phyloP scores from a whole-genome alignment of 92 coral and sea anemone genomes.

The Parazoanthus atlanticus region DNA sequence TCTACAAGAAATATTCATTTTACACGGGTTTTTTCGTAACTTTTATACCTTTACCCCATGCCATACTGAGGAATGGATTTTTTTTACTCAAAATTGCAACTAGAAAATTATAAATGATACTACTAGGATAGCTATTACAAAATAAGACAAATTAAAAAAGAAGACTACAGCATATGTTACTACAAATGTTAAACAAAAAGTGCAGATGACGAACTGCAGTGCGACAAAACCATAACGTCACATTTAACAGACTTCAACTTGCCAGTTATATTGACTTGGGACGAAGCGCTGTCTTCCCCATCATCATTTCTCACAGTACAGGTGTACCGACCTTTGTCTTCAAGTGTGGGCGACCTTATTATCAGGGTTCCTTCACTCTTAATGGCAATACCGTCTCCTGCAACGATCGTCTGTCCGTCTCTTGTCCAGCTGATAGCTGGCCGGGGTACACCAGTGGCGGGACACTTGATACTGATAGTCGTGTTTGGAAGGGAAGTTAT shows the following conservation, averaged over 20 bases:
- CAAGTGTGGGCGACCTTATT: not conserved
- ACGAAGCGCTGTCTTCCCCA: conserved; percentile 12
- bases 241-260: not conserved
- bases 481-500: conserved; percentile 24
- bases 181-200: not conserved
- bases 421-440: not conserved
- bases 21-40: too few species aligned
- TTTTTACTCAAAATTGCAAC: too few species aligned
- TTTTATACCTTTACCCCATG: too few species aligned
- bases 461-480: conserved; percentile 14
- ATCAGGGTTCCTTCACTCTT: not conserved
- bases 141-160: not conserved
- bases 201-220: not conserved
- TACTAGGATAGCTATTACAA: not conserved
- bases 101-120: too few species aligned
- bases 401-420: not conserved
- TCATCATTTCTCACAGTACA: conserved; percentile 3
- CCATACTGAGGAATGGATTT: too few species aligned
- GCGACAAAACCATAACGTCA: not conserved
- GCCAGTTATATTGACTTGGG: conserved; percentile 12
- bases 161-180: too few species aligned
- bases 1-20: too few species aligned
- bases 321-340: conserved; percentile 3
- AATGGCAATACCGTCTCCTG: not conserved
- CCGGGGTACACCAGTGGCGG: conserved; percentile 13